phyloP scores from a whole-genome alignment of 2,113 vertebrate species.

The Penelope pileata region DNA sequence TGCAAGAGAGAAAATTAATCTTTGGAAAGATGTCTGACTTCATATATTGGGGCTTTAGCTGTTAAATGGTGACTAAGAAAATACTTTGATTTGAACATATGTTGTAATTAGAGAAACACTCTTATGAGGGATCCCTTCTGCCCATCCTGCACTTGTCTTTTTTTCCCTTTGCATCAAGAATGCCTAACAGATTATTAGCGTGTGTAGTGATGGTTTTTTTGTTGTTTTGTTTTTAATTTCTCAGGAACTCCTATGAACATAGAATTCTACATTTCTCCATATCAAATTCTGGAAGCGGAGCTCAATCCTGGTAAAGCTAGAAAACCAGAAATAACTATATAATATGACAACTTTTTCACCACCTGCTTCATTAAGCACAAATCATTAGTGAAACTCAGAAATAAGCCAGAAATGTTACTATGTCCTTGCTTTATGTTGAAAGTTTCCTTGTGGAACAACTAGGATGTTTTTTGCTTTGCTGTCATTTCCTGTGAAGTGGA shows the following conservation, averaged over 20 bases:
- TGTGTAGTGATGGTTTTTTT: neutral
- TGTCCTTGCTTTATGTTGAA: neutral
- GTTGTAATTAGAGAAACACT: neutral
- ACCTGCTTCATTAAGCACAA: neutral
- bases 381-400: neutral
- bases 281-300: conserved; percentile 63
- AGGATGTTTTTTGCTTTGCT: neutral
- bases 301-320: conserved; percentile 70
- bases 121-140: neutral
- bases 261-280: conserved; percentile 80
- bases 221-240: neutral
- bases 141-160: neutral
- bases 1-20: neutral
- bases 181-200: neutral
- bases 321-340: neutral
- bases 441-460: neutral
- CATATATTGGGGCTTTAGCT: neutral
- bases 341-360: neutral
- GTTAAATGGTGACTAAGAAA: neutral
- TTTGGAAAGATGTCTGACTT: neutral
- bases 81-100: neutral
- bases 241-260: conserved; percentile 78
- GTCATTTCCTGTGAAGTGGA: neutral
- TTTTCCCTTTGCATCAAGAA: neutral
- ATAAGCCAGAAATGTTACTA: neutral